Evolutionary conservation across 2,888 invertebrate genomes (phyloP), one percentile per base, ranked within the genome.

Genomic region (Dynastes grantii): DNA sequence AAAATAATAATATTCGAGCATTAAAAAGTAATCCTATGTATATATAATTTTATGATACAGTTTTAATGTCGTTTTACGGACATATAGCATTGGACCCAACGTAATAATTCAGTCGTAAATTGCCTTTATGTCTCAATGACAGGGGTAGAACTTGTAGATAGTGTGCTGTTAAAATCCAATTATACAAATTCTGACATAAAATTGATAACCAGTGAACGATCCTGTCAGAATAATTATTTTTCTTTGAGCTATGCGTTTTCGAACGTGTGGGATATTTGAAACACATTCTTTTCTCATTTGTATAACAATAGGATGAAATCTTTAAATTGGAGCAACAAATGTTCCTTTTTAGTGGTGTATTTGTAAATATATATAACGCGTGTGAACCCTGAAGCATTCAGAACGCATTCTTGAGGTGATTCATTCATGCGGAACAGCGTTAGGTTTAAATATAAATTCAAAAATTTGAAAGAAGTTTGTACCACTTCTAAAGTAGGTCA

Each of bases 21-120:
- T 76, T 78, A 79, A 79, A 73, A 75, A 78, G 77, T 79, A 77
- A 78, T 78, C 81, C 81, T 81, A 80, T 82, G 83, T 81, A 82
- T 83, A 81, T 82, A 81, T 82, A 82, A 82, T 83, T 84, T 84
- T 83, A 84, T 82, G 83, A 83, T 82, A 80, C 82, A 79, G 80
- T 80, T 82, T 81, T 80, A 81, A 81, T 82, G 81, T 80, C 78
- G 71, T 81, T 80, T 79, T 68, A 67, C 76, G 77, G 77, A 79
- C 75, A 80, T 79, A 61, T 78, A 79, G 78, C 80, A 71, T 73
- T 64, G 61, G 53, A 75, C 75, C 76, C 76, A 29, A 55, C 76
- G 75, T 77, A 81, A 80, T 78, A 80, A 80, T 76, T 53, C 55
- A 78, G 81, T 82, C 82, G 82, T 82, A 81, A 82, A 82, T 81